These are phyloP conservation scores for Sarcophilus harrisii DNA, from an alignment of 2,797 vertebrate genomes.

Conservation along the genomic window DNA sequence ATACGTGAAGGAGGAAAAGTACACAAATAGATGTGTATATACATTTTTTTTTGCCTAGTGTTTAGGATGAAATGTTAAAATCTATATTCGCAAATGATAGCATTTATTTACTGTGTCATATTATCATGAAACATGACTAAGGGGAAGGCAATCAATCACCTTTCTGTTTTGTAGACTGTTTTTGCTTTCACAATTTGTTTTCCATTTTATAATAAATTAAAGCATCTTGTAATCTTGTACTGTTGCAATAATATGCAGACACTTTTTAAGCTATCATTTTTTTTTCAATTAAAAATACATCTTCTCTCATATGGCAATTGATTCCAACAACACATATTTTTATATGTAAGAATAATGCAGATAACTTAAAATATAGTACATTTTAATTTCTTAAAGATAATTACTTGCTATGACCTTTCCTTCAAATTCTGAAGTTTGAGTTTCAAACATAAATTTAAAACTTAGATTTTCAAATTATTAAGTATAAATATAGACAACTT, in stretches of 20 bases:
- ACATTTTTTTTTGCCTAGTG: conserved; percentile 81
- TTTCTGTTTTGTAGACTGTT: conserved; percentile 83
- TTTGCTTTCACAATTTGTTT: conserved; percentile 84
- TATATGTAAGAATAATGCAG: conserved; percentile 84
- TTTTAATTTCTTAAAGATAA: conserved; percentile 70
- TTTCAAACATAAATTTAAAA: conserved; percentile 66
- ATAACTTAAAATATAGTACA: conserved; percentile 59
- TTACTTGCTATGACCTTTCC: conserved; percentile 61
- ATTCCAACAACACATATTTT: conserved; percentile 85
- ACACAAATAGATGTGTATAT: conserved; percentile 65
- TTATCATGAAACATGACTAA: conserved; percentile 79
- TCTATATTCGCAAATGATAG: conserved; percentile 77
- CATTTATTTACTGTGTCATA: conserved; percentile 78
- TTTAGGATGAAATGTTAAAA: conserved; percentile 73
- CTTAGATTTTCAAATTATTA: conserved; percentile 73
- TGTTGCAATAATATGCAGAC: conserved; percentile 84
- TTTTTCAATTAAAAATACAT: conserved; percentile 85
- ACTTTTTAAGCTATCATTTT: conserved; percentile 84
- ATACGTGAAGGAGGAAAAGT: conserved; percentile 68
- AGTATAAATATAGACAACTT: conserved; percentile 66
- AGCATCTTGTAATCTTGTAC: conserved; percentile 86
- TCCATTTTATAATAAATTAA: conserved; percentile 85
- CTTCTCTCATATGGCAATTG: conserved; percentile 82
- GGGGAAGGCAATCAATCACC: conserved; percentile 74
- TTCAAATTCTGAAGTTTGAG: conserved; percentile 56